These are phyloP conservation scores for Calyptomena viridis DNA, from an alignment of 2,113 vertebrate genomes.

Conservation along the genomic window DNA sequence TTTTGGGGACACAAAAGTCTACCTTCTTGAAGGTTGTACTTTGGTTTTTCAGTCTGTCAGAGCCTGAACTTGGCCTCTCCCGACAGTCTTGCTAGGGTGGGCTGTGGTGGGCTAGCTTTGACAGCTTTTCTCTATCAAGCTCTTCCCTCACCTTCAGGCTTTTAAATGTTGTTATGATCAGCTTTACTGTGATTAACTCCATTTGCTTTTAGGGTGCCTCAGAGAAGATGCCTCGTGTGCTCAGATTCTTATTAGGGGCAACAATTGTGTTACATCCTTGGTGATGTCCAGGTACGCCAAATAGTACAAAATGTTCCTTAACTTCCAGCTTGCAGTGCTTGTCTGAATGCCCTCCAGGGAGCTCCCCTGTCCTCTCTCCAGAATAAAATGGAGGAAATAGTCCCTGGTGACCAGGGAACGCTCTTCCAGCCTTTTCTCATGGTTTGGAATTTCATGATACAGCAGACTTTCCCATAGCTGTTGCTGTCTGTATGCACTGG, in stretches of 20 bases:
- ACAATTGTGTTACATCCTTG: not conserved
- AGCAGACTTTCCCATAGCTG: not conserved
- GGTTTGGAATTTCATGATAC: not conserved
- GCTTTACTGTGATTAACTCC: not conserved
- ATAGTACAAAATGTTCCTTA: not conserved
- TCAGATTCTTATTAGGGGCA: not conserved
- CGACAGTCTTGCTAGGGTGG: not conserved
- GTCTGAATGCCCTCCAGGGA: not conserved
- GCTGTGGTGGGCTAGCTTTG: fast-evolving
- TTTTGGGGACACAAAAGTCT: not conserved
- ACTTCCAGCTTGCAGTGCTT: not conserved
- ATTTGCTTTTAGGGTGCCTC: not conserved
- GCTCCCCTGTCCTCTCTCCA: not conserved
- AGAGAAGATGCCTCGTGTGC: not conserved
- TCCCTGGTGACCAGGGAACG: not conserved
- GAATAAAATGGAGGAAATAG: not conserved
- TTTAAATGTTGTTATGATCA: not conserved
- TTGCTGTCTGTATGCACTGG: not conserved
- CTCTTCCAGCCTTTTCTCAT: not conserved
- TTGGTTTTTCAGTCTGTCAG: not conserved
- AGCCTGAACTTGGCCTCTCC: not conserved
- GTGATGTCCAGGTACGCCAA: not conserved
- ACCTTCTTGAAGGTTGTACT: not conserved
- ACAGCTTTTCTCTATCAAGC: not conserved
- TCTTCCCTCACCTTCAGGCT: not conserved